Evolutionary conservation across 1,140 invertebrate genomes (phyloP).

Genomic region (Cylas formicarius): DNA sequence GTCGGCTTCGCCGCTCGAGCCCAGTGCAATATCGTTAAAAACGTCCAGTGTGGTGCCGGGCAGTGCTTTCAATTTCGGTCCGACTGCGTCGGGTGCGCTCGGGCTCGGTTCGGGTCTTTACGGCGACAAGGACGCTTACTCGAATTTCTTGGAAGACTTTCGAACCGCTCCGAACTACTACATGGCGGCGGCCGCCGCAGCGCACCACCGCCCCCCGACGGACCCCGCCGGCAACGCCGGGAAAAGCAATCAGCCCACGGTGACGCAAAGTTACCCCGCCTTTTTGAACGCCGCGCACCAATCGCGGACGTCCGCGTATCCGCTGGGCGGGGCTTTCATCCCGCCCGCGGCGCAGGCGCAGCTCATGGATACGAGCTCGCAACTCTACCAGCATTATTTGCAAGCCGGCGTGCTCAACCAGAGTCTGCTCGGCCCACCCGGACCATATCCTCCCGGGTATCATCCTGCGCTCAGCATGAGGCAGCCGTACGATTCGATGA

Average conservation of each 20-base stretch:
- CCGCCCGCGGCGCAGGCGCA: slow-evolving; percentile 37
- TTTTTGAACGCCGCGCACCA: slow-evolving; percentile 20
- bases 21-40: slow-evolving; percentile 48
- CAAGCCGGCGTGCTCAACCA: slow-evolving; percentile 52
- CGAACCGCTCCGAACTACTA: slow-evolving; percentile 49
- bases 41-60: slow-evolving; percentile 57
- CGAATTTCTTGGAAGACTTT: slow-evolving; percentile 57
- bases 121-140: slow-evolving; percentile 48
- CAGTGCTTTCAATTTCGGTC: slow-evolving; percentile 63
- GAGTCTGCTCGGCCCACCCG: slow-evolving; percentile 46
- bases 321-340: slow-evolving; percentile 45
- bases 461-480: slow-evolving; percentile 53
- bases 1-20: slow-evolving; percentile 44
- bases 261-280: slow-evolving; percentile 10
- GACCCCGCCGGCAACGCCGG: background rate
- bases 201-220: slow-evolving; percentile 37
- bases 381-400: slow-evolving; percentile 62
- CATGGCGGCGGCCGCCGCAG: slow-evolving; percentile 47
- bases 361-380: slow-evolving; percentile 49
- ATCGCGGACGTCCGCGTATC: slow-evolving; percentile 46
- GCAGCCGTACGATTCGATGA: slow-evolving; percentile 59
- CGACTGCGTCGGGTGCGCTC: slow-evolving; percentile 45
- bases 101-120: slow-evolving; percentile 46
- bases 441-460: slow-evolving; percentile 55
- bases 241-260: no score